Conservation (phyloP, 1,140 invertebrate species). For the Chironomus tepperi region DNA sequence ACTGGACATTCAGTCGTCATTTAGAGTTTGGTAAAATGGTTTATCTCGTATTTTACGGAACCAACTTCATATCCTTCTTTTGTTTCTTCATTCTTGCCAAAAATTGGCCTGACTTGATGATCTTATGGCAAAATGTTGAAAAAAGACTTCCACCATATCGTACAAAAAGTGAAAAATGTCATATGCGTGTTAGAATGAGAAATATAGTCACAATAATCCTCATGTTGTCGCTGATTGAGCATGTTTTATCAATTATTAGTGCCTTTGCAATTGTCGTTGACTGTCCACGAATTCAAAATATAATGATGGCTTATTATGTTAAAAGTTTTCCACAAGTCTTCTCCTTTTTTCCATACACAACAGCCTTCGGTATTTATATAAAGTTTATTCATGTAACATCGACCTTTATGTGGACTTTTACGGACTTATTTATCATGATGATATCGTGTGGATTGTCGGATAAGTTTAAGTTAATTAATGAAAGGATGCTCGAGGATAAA, state of each 20-base stretch:
- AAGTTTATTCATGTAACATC: conserved; percentile 34
- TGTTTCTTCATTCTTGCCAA: conserved; percentile 32
- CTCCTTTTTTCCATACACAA: conserved; percentile 30
- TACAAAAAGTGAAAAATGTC: conserved; percentile 31
- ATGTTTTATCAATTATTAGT: conserved; percentile 35
- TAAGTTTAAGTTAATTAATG: conserved; percentile 35
- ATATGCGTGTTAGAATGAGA: conserved; percentile 34
- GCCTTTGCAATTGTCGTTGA: conserved; percentile 31
- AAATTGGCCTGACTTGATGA: conserved; percentile 37
- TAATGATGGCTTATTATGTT: conserved; percentile 34
- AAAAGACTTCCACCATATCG: conserved; percentile 32
- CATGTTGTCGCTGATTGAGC: conserved; percentile 32
- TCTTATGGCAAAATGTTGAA: conserved; percentile 34
- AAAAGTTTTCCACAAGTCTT: conserved; percentile 35
- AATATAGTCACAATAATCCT: conserved; percentile 36
- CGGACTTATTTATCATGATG: conserved; percentile 39
- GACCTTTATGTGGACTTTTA: conserved; percentile 38
- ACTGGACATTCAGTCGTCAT: not conserved
- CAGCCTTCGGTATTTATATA: conserved; percentile 31
- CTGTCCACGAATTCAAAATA: conserved; percentile 34
- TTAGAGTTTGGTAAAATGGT: conserved; percentile 7
- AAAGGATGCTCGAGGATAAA: conserved; percentile 35
- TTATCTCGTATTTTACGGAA: conserved; percentile 30
- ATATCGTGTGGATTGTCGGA: conserved; percentile 34
- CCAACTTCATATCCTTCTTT: conserved; percentile 29